These are phyloP conservation scores for Hypocryptadius cinnamomeus DNA, from an alignment of 2,113 vertebrate genomes.

Conservation along the genomic window DNA sequence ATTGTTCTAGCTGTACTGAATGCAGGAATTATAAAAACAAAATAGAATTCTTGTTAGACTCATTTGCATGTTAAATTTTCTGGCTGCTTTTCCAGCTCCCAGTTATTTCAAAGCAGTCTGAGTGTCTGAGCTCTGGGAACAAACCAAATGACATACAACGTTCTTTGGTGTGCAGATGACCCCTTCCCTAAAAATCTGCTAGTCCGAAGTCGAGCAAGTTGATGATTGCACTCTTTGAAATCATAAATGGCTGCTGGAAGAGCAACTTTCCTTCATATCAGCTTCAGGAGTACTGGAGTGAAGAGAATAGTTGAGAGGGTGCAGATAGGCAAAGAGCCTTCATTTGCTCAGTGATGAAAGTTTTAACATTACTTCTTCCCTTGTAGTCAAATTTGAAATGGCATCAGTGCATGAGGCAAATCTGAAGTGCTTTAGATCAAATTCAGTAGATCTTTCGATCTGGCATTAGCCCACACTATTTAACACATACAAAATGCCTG, in stretches of 20 bases:
- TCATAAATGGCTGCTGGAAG: neutral
- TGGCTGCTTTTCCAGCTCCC: constrained; percentile 45
- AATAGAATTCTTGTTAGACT: constrained; percentile 26
- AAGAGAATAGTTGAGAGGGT: neutral
- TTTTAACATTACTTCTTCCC: neutral
- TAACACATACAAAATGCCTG: neutral
- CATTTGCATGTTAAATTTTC: constrained; percentile 47
- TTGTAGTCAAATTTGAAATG: neutral
- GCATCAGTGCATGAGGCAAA: neutral
- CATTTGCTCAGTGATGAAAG: neutral
- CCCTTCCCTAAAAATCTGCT: constrained; percentile 34
- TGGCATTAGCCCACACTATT: neutral
- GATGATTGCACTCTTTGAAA: constrained; percentile 24
- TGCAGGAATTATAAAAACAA: constrained; percentile 47
- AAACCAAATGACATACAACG: neutral
- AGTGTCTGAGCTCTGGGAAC: constrained; percentile 36
- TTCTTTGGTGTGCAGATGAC: constrained; percentile 56
- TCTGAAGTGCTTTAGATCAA: neutral
- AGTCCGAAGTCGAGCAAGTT: neutral
- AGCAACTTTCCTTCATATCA: neutral
- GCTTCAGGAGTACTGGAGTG: neutral
- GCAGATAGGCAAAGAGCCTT: neutral
- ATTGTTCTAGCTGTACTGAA: constrained; percentile 5
- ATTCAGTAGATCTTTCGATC: neutral
- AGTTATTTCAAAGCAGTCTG: constrained; percentile 40